phyloP scores from a whole-genome alignment of 2,888 invertebrate genomes.

The Cremastinae sp. region DNA sequence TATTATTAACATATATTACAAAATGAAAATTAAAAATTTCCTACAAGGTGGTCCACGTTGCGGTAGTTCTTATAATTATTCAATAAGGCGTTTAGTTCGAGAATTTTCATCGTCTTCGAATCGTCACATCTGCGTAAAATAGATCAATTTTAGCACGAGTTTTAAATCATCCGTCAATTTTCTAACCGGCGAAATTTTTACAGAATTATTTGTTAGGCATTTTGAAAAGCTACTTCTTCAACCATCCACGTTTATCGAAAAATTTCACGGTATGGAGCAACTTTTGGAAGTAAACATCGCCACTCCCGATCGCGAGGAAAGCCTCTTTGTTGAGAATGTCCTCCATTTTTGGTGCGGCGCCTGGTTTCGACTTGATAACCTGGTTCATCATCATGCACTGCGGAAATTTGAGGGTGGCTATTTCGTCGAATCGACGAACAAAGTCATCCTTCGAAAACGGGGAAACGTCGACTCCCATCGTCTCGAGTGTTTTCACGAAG shows the following conservation, averaged over 20 bases:
- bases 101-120: too few relatives aligned
- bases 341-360: constrained; percentile 69
- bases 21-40: too few relatives aligned
- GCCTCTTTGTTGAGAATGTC: constrained; percentile 67
- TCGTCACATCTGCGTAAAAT: too few relatives aligned
- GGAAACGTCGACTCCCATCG: constrained; percentile 66
- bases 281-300: constrained; percentile 70
- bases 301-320: constrained; percentile 69
- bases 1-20: too few relatives aligned
- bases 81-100: too few relatives aligned
- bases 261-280: constrained; percentile 70
- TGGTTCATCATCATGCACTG: constrained; percentile 78
- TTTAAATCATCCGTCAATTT: too few relatives aligned
- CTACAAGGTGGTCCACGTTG: too few relatives aligned
- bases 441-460: constrained; percentile 66
- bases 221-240: constrained; percentile 63
- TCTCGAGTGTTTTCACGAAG: constrained; percentile 70
- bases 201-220: too few relatives aligned
- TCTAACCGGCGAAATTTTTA: too few relatives aligned
- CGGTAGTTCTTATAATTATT: too few relatives aligned
- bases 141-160: too few relatives aligned
- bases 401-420: constrained; percentile 71
- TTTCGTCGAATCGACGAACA: constrained; percentile 68
- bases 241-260: constrained; percentile 73
- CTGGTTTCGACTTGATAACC: constrained; percentile 76